Percentiles rank a stretch among this genome's conserved stretches.
Evolutionary conservation across 2,888 invertebrate genomes (phyloP).

Genomic region (Polymixis flavicincta): DNA sequence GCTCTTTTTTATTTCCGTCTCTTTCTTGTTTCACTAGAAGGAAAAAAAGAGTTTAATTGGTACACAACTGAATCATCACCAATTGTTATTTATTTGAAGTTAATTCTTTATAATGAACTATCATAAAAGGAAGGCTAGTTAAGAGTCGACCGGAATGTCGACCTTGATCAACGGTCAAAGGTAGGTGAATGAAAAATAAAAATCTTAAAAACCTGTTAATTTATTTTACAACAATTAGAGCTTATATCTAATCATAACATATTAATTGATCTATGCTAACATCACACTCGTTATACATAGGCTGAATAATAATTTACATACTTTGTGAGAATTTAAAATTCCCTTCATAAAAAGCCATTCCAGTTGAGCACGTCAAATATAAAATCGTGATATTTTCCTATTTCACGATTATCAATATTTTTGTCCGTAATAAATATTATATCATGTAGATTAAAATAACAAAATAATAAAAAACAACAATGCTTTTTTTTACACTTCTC

Average conservation of each 20-base stretch:
- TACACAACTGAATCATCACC: too few relatives aligned
- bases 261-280: conserved; percentile 35
- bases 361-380: conserved; percentile 34
- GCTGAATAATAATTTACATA: conserved; percentile 4
- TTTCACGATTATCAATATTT: not conserved
- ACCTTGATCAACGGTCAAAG: not conserved
- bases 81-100: too few relatives aligned
- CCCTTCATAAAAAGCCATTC: not conserved
- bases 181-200: conserved; percentile 21
- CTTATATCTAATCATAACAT: conserved; percentile 45
- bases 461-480: conserved; percentile 31
- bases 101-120: not conserved
- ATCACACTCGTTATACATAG: conserved; percentile 32
- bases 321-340: conserved; percentile 19
- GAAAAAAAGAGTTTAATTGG: too few relatives aligned
- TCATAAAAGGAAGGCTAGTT: not conserved
- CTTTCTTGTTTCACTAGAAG: too few relatives aligned
- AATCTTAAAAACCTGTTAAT: conserved; percentile 39
- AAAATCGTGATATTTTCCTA: conserved; percentile 7
- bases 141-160: not conserved
- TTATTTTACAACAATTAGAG: conserved; percentile 53
- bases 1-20: too few relatives aligned
- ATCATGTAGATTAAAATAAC: conserved; percentile 24
- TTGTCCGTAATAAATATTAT: conserved; percentile 17
- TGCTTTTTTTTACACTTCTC: not conserved